Evolutionary conservation across 2,797 vertebrate species (phyloP), one percentile per base, ranked within the genome.

Genomic region (Falco naumanni): DNA sequence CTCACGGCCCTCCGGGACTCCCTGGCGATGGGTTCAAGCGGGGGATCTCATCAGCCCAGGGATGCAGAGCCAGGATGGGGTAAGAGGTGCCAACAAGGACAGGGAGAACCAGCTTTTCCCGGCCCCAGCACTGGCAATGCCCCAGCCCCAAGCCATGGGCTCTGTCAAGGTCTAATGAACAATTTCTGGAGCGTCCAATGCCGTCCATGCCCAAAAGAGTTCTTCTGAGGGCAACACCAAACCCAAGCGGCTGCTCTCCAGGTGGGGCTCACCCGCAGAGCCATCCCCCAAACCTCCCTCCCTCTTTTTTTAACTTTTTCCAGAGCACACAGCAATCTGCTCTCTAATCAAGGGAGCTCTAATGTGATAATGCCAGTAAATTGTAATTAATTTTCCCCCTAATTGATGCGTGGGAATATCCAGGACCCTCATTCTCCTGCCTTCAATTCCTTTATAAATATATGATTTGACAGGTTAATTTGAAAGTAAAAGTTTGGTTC

Each of bases 391-490:
- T 98, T 98, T 97, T 96, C 87, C 92, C 94, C 96, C 92, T 98
- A 98, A 98, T 98, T 98, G 97, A 96, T 97, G 97, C 90, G 93
- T 98, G 97, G 97, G 97, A 97, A 95, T 97, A 97, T 92, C 96
- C 34, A 47, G 96, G 96, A 96, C 97, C 96, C 97, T 98, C 97
- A 94, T 98, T 98, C 97, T 96, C 95, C 85, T 97, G 89, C 96
- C 93, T 98, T 97, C 97, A 89, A 84, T 85, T 97, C 93, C 95
- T 96, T 96, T 96, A 98, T 96, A 98, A 97, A 98, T 97, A 98
- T 95, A 95, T 74, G 97, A 97, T 96, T 96, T 98, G 98, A 98
- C 98, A 98, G 98, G 98, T 98, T 98, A 98, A 98, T 98, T 97
- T 98, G 97, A 97, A 97, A 97, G 97, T 94, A 97, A 97, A 98